Conservation (phyloP, 1,140 invertebrate species). For the Tetramorium alpestre region DNA sequence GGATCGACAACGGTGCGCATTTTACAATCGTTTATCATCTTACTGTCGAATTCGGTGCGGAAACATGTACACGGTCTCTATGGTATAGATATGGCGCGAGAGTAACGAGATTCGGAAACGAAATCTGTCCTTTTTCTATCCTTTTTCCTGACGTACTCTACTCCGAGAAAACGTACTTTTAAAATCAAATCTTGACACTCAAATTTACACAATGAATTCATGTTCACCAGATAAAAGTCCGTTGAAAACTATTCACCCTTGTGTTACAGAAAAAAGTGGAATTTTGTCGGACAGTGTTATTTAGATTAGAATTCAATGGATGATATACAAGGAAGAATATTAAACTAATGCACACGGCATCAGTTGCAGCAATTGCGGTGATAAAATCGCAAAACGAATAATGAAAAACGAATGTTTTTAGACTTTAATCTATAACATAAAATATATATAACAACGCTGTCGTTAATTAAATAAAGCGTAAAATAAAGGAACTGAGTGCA, state of each 20-base stretch:
- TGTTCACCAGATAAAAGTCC: too few relatives aligned
- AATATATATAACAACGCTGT: neutral
- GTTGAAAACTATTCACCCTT: too few relatives aligned
- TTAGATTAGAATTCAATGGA: slow-evolving; percentile 12
- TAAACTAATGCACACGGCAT: neutral
- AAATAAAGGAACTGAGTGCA: neutral
- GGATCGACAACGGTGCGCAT: slow-evolving; percentile 65
- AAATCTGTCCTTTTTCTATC: slow-evolving; percentile 31
- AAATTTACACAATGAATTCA: too few relatives aligned
- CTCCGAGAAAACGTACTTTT: slow-evolving; percentile 9
- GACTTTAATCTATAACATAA: slow-evolving; percentile 6
- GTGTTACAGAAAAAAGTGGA: too few relatives aligned
- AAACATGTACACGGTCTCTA: slow-evolving; percentile 67
- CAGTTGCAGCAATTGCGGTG: neutral
- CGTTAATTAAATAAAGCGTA: neutral
- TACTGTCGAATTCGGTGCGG: slow-evolving; percentile 69
- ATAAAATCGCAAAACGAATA: slow-evolving; percentile 2
- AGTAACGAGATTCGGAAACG: slow-evolving; percentile 64
- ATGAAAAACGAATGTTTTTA: slow-evolving; percentile 11
- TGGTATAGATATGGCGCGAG: slow-evolving; percentile 69
- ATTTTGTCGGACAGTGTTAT: neutral
- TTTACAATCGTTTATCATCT: slow-evolving; percentile 67
- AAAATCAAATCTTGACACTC: neutral
- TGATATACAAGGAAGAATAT: neutral
- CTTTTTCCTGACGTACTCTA: neutral